Evolutionary conservation across 2,113 vertebrate species (phyloP), one percentile per base, ranked within the genome.

Genomic region (Crotophaga sulcirostris): DNA sequence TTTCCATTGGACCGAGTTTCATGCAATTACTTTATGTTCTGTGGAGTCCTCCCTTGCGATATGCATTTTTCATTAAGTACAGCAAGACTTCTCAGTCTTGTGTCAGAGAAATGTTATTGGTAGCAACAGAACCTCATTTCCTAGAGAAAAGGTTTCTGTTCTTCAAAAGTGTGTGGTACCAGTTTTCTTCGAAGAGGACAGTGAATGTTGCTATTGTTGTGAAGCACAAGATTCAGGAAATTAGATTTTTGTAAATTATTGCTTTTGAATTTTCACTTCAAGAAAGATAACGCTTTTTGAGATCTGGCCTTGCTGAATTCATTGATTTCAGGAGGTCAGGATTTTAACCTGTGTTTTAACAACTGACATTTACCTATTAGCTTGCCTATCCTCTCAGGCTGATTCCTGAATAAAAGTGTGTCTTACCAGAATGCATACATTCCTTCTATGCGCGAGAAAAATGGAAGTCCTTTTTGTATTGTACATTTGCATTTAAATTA

Each of bases 401-500:
- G 28, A 9, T 21, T 87, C 6, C 28, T 55, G 36, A 74, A 78
- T 49, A 60, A 69, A 83, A 89, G 52, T 28, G 3, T 66, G 17
- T 17, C 75, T 90, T 74, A 31, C 40, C 40, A 90, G 29, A 81
- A 55, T 38, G 25, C 16, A 55, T 36, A 31, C 13, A 54, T 77
- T 76, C 31, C 23, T 69, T 90, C 67, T 20, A 31, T 29, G 47
- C 25, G 25, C 31, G 70, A 49, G 17, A 11, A 78, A 38, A 77
- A 87, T 44, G 4, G n/a, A 62, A 28, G 19, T 19, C 17, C 26
- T 54, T 51, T 72, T 79, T 38, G 59, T 38, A 34, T 5, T 76
- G 14, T 21, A 51, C 13, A 90, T 97, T 97, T 92, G 62, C 78
- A 93, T 91, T 96, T 96, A 93, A 97, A 96, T 93, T 95, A 36